phyloP scores from a whole-genome alignment of 2,888 invertebrate species.

The Caenorhabditis macrosperma region DNA sequence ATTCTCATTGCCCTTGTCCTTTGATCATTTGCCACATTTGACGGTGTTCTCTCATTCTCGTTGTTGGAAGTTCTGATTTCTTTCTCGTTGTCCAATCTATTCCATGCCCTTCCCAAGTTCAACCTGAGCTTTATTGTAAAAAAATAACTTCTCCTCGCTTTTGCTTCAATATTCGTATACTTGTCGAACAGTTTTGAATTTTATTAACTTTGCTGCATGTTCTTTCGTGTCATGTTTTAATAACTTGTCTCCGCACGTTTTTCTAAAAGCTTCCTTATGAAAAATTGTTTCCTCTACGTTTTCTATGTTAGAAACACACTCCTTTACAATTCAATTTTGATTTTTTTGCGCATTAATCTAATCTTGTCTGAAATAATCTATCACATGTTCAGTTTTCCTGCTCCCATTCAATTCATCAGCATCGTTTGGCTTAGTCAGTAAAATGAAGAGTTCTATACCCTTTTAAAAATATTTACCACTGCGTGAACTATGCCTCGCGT shows the following conservation, averaged over 20 bases:
- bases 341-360: background rate
- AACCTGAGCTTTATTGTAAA: slow-evolving; percentile 42
- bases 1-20: background rate
- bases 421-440: no score
- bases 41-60: slow-evolving; percentile 50
- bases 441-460: no score
- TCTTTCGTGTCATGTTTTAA: slow-evolving; percentile 40
- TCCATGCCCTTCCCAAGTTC: slow-evolving; percentile 6
- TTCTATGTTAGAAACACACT: slow-evolving; percentile 22
- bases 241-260: background rate
- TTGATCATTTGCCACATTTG: slow-evolving; percentile 35
- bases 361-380: background rate
- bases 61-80: background rate
- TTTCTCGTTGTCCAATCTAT: background rate
- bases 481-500: no score
- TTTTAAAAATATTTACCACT: no score
- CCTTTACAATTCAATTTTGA: no score
- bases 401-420: background rate
- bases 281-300: background rate
- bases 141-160: background rate
- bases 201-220: background rate
- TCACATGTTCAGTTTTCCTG: background rate
- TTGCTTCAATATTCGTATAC: slow-evolving; percentile 2
- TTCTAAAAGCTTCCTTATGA: background rate
- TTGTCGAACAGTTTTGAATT: background rate